Percentiles rank a stretch among this genome's conserved stretches.
phyloP scores from a whole-genome alignment of 2,888 invertebrate genomes.

The Saturnia pavonia region DNA sequence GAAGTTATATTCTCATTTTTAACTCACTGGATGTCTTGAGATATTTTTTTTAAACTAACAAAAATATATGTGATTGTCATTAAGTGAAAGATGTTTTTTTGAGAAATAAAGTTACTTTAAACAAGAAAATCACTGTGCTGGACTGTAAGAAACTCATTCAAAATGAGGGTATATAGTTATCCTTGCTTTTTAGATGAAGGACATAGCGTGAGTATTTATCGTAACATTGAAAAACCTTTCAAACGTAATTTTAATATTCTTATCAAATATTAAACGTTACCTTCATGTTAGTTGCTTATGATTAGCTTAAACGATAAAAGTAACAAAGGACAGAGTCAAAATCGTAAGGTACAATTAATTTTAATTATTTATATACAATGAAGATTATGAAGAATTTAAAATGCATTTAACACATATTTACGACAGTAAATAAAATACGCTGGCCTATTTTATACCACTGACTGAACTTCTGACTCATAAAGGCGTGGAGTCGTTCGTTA shows the following conservation, averaged over 20 bases:
- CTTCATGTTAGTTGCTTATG: not conserved
- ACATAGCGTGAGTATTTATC: not conserved
- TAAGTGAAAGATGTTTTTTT: no score
- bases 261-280: not conserved
- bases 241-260: not conserved
- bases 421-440: conserved; percentile 29
- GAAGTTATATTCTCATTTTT: no score
- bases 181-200: not conserved
- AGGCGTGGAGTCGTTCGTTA: conserved; percentile 33
- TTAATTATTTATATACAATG: not conserved
- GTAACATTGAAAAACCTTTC: not conserved
- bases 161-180: no score
- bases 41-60: no score
- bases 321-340: not conserved
- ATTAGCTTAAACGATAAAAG: not conserved
- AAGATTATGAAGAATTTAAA: not conserved
- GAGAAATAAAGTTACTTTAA: no score
- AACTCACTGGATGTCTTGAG: no score
- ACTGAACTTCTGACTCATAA: conserved; percentile 44
- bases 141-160: no score
- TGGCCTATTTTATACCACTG: conserved; percentile 59
- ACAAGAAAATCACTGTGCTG: no score
- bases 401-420: conserved; percentile 14
- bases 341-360: not conserved
- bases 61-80: no score